Conservation (phyloP, 2,113 vertebrate genomes). For the Menura novaehollandiae region DNA sequence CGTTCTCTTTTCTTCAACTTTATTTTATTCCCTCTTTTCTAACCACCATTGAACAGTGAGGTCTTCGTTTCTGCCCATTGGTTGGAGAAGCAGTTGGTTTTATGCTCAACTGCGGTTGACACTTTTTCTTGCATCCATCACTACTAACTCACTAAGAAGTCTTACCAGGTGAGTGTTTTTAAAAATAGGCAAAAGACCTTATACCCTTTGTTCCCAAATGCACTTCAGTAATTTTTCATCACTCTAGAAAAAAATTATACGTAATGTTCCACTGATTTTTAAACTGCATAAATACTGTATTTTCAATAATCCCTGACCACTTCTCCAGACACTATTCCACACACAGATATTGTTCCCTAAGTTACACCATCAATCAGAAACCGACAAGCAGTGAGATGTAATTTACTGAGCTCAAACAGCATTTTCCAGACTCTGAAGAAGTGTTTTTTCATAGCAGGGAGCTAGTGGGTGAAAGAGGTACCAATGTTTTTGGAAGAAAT, state of each 20-base stretch:
- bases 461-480: constrained; percentile 1
- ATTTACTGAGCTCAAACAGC: constrained; percentile 64
- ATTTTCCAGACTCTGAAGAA: constrained; percentile 66
- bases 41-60: neutral
- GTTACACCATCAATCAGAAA: constrained; percentile 67
- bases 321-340: constrained; percentile 57
- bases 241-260: neutral
- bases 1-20: constrained; percentile 38
- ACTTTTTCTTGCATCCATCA: constrained; percentile 56
- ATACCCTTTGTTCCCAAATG: constrained; percentile 46
- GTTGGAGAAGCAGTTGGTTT: neutral
- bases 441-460: constrained; percentile 63
- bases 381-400: constrained; percentile 65
- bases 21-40: constrained; percentile 39
- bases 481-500: constrained; percentile 6
- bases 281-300: constrained; percentile 62
- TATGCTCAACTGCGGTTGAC: constrained; percentile 10
- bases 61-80: constrained; percentile 21
- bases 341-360: constrained; percentile 71
- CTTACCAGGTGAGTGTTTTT: constrained; percentile 31
- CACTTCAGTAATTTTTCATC: constrained; percentile 55
- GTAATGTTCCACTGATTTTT: constrained; percentile 56
- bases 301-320: constrained; percentile 65
- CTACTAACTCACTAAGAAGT: constrained; percentile 49
- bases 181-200: constrained; percentile 43